Evolutionary conservation across 2,888 invertebrate genomes (phyloP).

Genomic region (Ametastegia equiseti): DNA sequence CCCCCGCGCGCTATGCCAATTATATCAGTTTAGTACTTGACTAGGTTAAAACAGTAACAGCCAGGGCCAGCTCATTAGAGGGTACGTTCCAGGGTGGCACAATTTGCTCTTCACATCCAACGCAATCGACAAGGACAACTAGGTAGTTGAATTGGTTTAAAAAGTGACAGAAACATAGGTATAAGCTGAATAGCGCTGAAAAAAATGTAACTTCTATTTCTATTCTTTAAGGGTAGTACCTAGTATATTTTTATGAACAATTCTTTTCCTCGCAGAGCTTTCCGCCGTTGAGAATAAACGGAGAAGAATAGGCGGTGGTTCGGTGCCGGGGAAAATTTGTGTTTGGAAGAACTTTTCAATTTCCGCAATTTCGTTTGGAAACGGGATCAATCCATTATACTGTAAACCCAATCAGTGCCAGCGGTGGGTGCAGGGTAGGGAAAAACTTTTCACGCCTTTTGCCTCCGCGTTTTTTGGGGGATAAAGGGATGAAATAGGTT

Average conservation of each 20-base stretch:
- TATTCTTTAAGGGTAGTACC: neutral
- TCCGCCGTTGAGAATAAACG: neutral
- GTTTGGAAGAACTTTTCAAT: conserved; percentile 45
- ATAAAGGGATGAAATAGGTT: neutral
- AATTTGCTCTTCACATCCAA: neutral
- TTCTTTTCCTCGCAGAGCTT: neutral
- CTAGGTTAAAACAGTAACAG: neutral
- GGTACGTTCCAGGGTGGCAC: neutral
- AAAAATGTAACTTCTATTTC: neutral
- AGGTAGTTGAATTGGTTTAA: neutral
- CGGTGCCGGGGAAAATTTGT: conserved; percentile 2
- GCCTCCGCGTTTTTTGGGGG: neutral
- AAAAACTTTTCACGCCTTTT: conserved; percentile 31
- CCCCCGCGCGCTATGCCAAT: neutral
- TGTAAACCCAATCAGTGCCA: conserved; percentile 36
- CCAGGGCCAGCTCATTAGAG: neutral
- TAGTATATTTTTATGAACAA: neutral
- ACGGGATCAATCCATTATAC: conserved; percentile 37
- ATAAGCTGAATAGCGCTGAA: neutral
- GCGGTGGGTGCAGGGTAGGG: neutral
- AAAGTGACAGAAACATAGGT: neutral
- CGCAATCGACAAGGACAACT: neutral
- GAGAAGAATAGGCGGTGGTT: neutral
- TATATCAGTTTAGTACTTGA: conserved; percentile 15
- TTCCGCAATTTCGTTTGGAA: conserved; percentile 44